Evolutionary conservation across 2,888 invertebrate species (phyloP).

Genomic region (Melanchra persicariae): DNA sequence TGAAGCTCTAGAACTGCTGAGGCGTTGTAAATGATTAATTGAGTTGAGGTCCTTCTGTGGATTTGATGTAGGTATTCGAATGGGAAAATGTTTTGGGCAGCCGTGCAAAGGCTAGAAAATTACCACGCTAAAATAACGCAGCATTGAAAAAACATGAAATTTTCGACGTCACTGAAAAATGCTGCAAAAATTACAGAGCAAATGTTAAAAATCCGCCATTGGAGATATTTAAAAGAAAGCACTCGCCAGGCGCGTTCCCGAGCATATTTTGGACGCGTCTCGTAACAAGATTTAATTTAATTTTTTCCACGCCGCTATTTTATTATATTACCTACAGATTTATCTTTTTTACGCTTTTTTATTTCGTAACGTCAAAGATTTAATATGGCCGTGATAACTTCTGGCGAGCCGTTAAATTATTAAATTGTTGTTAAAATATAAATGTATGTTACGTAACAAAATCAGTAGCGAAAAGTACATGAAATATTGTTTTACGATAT

Average conservation of each 20-base stretch:
- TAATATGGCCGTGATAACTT: constrained; percentile 51
- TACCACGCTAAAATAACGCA: not conserved
- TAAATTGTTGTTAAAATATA: constrained; percentile 42
- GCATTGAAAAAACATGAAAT: constrained; percentile 3
- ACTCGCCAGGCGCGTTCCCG: constrained; percentile 61
- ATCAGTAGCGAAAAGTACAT: constrained; percentile 52
- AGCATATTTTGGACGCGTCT: constrained; percentile 67
- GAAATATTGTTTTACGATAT: constrained; percentile 69
- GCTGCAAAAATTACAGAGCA: constrained; percentile 25
- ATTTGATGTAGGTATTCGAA: not conserved
- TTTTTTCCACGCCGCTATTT: constrained; percentile 69
- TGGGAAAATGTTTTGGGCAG: not conserved
- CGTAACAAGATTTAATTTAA: constrained; percentile 72
- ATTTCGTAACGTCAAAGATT: constrained; percentile 64
- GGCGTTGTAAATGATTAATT: not conserved
- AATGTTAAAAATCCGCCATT: constrained; percentile 49
- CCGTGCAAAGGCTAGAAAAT: not conserved
- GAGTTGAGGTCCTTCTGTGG: not conserved
- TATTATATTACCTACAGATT: constrained; percentile 70
- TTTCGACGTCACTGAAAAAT: constrained; percentile 10
- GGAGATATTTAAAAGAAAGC: constrained; percentile 64
- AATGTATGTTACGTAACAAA: constrained; percentile 21
- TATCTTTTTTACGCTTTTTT: constrained; percentile 72
- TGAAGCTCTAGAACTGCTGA: not conserved
- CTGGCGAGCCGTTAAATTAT: constrained; percentile 30